Evolutionary conservation across 2,113 vertebrate genomes (phyloP).

Genomic region (Siniperca chuatsi): DNA sequence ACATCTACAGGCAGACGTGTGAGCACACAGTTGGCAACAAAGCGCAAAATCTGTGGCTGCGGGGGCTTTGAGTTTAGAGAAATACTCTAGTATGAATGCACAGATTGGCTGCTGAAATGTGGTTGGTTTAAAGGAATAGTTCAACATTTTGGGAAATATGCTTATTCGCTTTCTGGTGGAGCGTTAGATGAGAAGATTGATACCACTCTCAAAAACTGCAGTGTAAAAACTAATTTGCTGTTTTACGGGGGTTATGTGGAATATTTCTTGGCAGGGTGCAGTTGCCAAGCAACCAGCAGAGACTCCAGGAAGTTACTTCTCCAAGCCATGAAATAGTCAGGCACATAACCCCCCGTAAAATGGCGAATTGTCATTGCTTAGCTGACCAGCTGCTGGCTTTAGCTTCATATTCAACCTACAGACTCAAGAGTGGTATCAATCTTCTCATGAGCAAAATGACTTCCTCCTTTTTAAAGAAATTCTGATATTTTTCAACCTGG

Average conservation of each 20-base stretch:
- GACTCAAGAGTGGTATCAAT: too few species aligned
- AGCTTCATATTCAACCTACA: slow-evolving; percentile 5
- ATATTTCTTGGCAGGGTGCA: not conserved
- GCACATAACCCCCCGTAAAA: not conserved
- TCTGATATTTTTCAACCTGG: too few species aligned
- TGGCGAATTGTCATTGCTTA: not conserved
- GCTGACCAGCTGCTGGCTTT: not conserved
- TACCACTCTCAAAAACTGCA: not conserved
- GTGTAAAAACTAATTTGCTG: not conserved
- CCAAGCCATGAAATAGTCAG: not conserved
- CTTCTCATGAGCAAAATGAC: too few species aligned
- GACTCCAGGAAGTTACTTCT: not conserved
- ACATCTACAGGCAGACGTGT: slow-evolving; percentile 5
- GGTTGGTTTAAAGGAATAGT: not conserved
- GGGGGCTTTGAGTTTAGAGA: not conserved
- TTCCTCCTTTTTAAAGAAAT: too few species aligned
- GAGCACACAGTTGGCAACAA: slow-evolving; percentile 13
- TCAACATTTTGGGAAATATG: not conserved
- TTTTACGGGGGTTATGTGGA: not conserved
- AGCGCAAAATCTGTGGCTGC: not conserved
- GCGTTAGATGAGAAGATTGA: not conserved
- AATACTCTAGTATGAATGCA: not conserved
- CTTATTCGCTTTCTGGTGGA: not conserved
- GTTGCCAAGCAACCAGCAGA: not conserved
- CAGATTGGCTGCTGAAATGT: not conserved